phyloP scores from a whole-genome alignment of 2,797 vertebrate genomes.

The Chlorospingus semifuscus region DNA sequence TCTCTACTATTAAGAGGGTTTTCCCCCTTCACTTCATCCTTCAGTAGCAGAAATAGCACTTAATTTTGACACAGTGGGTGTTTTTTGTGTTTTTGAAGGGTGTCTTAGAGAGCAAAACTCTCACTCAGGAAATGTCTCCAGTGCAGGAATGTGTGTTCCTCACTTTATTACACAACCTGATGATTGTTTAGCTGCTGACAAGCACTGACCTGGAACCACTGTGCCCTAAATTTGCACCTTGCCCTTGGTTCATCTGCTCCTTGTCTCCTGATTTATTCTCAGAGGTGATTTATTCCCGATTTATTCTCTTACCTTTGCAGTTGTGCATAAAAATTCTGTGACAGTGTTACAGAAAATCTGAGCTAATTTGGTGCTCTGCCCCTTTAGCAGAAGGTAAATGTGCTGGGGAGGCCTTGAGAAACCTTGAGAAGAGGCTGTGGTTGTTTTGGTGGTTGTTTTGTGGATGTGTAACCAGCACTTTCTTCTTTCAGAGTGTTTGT shows the following conservation, averaged over 20 bases:
- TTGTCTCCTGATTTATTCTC: not conserved
- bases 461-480: rapidly evolving
- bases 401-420: not conserved
- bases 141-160: not conserved
- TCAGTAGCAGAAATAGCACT: not conserved
- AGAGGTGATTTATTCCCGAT: not conserved
- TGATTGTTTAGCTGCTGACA: not conserved
- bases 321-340: not conserved
- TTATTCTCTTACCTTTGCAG: not conserved
- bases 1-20: rapidly evolving
- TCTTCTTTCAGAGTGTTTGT: not conserved
- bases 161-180: not conserved
- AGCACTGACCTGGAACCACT: not conserved
- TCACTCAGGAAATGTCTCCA: not conserved
- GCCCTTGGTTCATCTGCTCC: not conserved
- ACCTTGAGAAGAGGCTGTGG: not conserved
- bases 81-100: not conserved
- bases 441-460: not conserved
- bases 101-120: not conserved
- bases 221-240: not conserved
- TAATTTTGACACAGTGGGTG: not conserved
- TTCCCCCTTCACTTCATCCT: rapidly evolving
- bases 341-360: not conserved
- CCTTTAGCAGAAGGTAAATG: not conserved
- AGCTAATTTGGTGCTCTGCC: not conserved